Conservation (phyloP, 2,113 vertebrate genomes). For the Aptenodytes forsteri region DNA sequence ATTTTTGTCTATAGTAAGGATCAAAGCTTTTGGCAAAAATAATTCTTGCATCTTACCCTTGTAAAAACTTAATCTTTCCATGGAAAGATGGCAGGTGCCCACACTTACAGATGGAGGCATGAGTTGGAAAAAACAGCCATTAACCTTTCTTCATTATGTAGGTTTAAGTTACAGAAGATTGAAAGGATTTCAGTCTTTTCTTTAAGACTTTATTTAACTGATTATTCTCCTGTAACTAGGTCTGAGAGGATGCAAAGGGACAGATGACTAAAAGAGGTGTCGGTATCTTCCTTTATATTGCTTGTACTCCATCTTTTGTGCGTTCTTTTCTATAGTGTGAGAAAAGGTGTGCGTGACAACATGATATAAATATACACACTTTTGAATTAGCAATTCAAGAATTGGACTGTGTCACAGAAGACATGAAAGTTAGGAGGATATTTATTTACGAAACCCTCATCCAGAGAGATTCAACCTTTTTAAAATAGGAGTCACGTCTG, state of each 20-base stretch:
- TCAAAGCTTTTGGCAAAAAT: not conserved
- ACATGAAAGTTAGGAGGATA: slow-evolving; percentile 29
- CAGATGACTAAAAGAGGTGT: not conserved
- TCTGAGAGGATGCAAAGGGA: not conserved
- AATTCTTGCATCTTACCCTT: not conserved
- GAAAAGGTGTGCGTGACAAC: not conserved
- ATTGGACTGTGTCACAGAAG: not conserved
- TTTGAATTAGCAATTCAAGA: not conserved
- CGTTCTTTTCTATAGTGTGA: not conserved
- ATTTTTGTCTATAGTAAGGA: not conserved
- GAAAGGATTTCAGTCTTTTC: not conserved
- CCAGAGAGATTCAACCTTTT: slow-evolving; percentile 39
- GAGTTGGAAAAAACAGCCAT: not conserved
- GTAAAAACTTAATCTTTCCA: not conserved
- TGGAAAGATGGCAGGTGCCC: not conserved
- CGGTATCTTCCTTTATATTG: not conserved
- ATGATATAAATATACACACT: not conserved
- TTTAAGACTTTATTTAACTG: not conserved
- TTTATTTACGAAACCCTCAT: slow-evolving; percentile 74
- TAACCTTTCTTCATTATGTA: not conserved
- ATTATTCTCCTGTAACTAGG: not conserved
- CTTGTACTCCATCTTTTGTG: not conserved
- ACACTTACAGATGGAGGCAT: not conserved
- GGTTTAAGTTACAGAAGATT: not conserved
- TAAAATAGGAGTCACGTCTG: slow-evolving; percentile 30